A percentile compares a stretch with the other conserved stretches of the same genome.
Evolutionary conservation across 2,797 vertebrate species (phyloP).

Genomic region (Sebastes flavidus): DNA sequence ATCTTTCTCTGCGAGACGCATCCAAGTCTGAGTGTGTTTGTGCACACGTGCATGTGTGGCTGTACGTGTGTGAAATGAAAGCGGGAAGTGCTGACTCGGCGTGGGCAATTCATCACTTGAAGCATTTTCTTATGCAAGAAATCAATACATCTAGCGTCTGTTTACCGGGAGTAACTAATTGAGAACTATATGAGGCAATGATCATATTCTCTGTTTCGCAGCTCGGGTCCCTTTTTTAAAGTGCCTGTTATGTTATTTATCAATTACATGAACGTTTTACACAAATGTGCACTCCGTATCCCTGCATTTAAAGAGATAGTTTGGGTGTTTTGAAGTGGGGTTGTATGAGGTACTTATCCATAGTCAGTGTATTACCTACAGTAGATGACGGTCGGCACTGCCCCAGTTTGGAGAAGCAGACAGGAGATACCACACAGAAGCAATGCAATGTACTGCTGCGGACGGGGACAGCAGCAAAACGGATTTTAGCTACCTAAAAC

Average conservation of each 20-base stretch:
- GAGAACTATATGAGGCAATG: not conserved
- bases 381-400: not conserved
- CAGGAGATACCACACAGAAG: too few species aligned
- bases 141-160: constrained; percentile 5
- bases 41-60: not conserved
- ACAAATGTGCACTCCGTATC: not conserved
- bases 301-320: not conserved
- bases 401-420: not conserved
- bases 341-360: not conserved
- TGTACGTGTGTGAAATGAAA: constrained; percentile 40
- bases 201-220: constrained; percentile 5
- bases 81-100: constrained; percentile 55
- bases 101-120: constrained; percentile 54
- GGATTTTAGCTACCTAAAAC: not conserved
- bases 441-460: rapidly evolving
- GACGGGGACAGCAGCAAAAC: rapidly evolving
- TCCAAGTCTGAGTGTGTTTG: constrained; percentile 23
- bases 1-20: constrained; percentile 21
- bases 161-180: constrained; percentile 8
- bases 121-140: constrained; percentile 29
- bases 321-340: not conserved
- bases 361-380: not conserved
- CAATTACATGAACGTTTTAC: not conserved
- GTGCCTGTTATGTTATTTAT: not conserved
- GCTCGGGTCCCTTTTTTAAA: not conserved